A percentile compares a stretch with the other conserved stretches of the same genome.
Conservation (phyloP, 2,797 vertebrate genomes). For the Urophycis tenuis region DNA sequence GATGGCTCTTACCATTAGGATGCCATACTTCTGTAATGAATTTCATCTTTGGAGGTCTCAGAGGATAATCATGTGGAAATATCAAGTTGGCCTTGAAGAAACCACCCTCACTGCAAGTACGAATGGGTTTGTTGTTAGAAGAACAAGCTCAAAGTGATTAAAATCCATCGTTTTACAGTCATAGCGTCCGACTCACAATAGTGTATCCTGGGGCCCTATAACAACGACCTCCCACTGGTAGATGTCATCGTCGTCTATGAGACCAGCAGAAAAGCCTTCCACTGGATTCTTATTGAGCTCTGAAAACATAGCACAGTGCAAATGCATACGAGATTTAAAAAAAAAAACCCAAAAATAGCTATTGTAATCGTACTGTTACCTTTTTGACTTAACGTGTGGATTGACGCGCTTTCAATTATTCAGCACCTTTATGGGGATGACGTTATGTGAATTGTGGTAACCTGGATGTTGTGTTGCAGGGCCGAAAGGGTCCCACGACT, state of each 20-base stretch:
- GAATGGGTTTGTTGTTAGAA: slow-evolving; percentile 5
- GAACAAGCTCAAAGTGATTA: background rate
- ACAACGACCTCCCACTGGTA: slow-evolving; percentile 76
- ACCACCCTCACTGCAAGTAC: slow-evolving; percentile 64
- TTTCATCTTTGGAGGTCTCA: slow-evolving; percentile 73
- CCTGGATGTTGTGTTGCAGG: background rate
- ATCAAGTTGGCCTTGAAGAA: slow-evolving; percentile 73
- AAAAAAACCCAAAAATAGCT: background rate
- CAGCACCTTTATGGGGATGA: background rate
- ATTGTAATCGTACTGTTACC: background rate
- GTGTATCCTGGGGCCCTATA: slow-evolving; percentile 73
- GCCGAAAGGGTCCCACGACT: background rate
- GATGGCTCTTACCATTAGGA: slow-evolving; percentile 67
- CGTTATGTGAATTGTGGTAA: background rate
- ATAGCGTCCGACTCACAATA: slow-evolving; percentile 60
- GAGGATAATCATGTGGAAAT: slow-evolving; percentile 70
- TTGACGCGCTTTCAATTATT: too few species aligned
- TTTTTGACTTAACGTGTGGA: background rate
- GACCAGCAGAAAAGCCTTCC: slow-evolving; percentile 73
- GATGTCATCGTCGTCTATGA: slow-evolving; percentile 73
- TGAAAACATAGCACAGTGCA: slow-evolving; percentile 23
- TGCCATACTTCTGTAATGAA: slow-evolving; percentile 75
- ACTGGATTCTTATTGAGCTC: slow-evolving; percentile 76
- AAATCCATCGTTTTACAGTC: background rate
- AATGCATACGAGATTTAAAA: too few species aligned